These are phyloP conservation scores for Cacatua alba DNA, from an alignment of 2,113 vertebrate genomes.

Conservation along the genomic window DNA sequence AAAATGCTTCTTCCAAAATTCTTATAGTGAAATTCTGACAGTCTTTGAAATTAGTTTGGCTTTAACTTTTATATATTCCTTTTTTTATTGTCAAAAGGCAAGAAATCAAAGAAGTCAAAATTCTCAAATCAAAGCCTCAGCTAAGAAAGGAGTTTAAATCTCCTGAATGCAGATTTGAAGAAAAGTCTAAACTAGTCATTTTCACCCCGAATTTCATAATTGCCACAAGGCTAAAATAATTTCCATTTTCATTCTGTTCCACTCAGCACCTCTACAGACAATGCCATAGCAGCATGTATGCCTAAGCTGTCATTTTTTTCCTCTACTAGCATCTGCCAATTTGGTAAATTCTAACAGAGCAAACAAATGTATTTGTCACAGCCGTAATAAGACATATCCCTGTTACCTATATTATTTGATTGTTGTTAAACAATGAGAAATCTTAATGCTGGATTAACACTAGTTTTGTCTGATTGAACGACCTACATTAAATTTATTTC, in stretches of 20 bases:
- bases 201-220: background rate
- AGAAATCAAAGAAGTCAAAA: background rate
- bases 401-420: background rate
- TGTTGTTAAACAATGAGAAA: background rate
- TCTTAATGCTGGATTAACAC: background rate
- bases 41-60: background rate
- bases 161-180: background rate
- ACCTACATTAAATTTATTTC: background rate
- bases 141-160: background rate
- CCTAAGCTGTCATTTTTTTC: background rate
- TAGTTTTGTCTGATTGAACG: background rate
- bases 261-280: background rate
- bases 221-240: background rate
- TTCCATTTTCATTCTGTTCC: background rate
- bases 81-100: background rate
- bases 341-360: background rate
- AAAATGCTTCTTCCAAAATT: background rate
- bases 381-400: background rate
- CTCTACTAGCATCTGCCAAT: background rate
- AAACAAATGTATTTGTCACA: background rate
- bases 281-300: background rate
- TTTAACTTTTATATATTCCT: background rate
- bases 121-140: background rate
- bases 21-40: background rate
- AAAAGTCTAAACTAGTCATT: background rate